Conservation (phyloP, 2,113 vertebrate species). For the Octodon degus region DNA sequence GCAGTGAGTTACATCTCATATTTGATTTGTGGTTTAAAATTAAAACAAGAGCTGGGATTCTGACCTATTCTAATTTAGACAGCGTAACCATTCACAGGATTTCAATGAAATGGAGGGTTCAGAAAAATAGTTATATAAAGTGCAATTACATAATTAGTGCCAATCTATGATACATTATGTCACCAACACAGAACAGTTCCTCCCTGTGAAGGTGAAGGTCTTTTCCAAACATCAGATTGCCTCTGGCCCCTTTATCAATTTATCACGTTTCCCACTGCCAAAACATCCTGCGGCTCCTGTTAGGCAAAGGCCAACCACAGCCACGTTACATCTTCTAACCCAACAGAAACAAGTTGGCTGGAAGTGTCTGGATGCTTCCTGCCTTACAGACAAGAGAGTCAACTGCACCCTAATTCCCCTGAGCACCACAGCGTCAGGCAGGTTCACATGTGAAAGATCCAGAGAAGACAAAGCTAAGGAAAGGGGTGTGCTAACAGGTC, state of each 20-base stretch:
- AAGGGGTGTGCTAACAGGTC: not conserved
- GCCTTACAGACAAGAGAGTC: not conserved
- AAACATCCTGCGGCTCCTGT: not conserved
- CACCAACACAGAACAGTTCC: not conserved
- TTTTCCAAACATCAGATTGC: not conserved
- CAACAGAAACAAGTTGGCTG: not conserved
- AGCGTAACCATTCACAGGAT: not conserved
- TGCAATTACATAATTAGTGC: no score
- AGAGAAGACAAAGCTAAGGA: not conserved
- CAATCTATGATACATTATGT: not conserved
- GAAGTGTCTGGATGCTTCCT: not conserved
- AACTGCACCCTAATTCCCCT: not conserved
- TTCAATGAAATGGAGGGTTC: not conserved
- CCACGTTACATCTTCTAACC: not conserved
- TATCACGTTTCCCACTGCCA: not conserved
- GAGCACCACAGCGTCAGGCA: not conserved
- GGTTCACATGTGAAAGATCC: not conserved
- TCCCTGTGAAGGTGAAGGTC: not conserved
- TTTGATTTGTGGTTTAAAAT: not conserved
- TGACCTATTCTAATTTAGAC: not conserved
- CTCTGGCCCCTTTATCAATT: not conserved
- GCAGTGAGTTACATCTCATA: not conserved
- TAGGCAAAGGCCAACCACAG: not conserved
- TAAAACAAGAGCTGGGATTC: not conserved
- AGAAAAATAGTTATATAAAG: not conserved